phyloP scores from a whole-genome alignment of 2,797 vertebrate genomes.

The Diglossa cyanea region DNA sequence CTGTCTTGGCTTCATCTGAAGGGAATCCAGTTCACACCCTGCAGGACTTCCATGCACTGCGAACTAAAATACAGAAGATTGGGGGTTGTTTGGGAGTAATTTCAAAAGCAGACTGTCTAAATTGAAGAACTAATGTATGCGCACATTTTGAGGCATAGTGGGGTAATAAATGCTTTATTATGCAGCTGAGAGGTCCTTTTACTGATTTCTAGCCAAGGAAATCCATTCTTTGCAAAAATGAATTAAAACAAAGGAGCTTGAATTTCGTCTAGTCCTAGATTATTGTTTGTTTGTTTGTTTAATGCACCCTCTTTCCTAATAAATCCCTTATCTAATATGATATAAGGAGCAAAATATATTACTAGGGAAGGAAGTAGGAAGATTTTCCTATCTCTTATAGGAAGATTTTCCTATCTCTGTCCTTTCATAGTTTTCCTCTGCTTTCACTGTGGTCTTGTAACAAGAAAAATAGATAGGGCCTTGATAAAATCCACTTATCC shows the following conservation, averaged over 20 bases:
- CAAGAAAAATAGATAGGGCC: background rate
- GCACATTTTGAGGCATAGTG: background rate
- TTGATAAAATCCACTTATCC: background rate
- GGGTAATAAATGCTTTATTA: background rate
- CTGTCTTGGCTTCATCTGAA: background rate
- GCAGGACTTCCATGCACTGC: fast-evolving
- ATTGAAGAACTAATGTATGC: background rate
- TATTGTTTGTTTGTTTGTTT: background rate
- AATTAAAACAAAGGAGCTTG: background rate
- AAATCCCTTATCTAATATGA: background rate
- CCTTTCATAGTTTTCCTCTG: background rate
- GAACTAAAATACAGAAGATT: background rate
- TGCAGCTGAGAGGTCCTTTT: background rate
- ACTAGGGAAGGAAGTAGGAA: background rate
- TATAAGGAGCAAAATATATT: background rate
- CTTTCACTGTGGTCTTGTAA: background rate
- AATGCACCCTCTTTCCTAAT: background rate
- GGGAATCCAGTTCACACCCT: background rate
- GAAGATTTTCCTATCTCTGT: background rate
- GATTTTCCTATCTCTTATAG: background rate
- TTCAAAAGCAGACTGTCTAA: background rate
- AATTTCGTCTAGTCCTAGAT: background rate
- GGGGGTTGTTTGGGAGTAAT: background rate
- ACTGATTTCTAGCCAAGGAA: background rate
- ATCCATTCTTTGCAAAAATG: background rate